These are phyloP conservation scores for Tillus elongatus DNA, from an alignment of 2,888 invertebrate genomes.

Conservation along the genomic window DNA sequence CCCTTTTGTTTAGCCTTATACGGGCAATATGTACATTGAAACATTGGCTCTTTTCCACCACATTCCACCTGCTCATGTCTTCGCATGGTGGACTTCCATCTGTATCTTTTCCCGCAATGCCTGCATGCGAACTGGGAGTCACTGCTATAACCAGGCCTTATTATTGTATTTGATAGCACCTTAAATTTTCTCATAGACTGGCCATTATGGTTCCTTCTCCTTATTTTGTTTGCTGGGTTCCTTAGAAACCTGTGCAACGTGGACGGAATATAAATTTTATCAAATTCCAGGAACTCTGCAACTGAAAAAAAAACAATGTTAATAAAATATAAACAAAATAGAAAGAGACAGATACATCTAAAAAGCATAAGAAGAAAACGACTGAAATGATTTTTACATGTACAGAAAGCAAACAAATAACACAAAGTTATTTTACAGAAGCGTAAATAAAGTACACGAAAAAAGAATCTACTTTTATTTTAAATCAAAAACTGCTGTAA, in stretches of 20 bases:
- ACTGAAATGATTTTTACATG: too few relatives aligned
- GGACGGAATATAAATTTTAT: constrained; percentile 41
- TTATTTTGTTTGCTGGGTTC: constrained; percentile 17
- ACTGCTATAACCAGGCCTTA: constrained; percentile 41
- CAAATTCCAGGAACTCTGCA: constrained; percentile 26
- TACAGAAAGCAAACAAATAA: too few relatives aligned
- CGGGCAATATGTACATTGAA: constrained; percentile 71
- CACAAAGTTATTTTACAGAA: too few relatives aligned
- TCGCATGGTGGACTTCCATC: constrained; percentile 73
- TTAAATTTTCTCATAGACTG: constrained; percentile 28
- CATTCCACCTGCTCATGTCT: constrained; percentile 74
- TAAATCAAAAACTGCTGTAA: too few relatives aligned
- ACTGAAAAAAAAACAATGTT: constrained; percentile 11
- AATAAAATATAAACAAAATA: too few relatives aligned
- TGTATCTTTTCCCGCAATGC: constrained; percentile 76
- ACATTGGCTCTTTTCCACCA: constrained; percentile 70
- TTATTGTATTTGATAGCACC: constrained; percentile 22
- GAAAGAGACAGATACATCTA: too few relatives aligned
- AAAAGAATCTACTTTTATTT: too few relatives aligned
- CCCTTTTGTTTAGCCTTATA: constrained; percentile 77
- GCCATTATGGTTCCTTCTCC: constrained; percentile 20
- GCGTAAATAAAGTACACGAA: too few relatives aligned
- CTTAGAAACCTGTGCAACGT: constrained; percentile 25
- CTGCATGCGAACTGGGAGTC: constrained; percentile 64
- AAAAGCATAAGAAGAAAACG: too few relatives aligned